These are phyloP conservation scores for Sabatieria punctata DNA, from an alignment of 2,888 invertebrate species.

Conservation along the genomic window DNA sequence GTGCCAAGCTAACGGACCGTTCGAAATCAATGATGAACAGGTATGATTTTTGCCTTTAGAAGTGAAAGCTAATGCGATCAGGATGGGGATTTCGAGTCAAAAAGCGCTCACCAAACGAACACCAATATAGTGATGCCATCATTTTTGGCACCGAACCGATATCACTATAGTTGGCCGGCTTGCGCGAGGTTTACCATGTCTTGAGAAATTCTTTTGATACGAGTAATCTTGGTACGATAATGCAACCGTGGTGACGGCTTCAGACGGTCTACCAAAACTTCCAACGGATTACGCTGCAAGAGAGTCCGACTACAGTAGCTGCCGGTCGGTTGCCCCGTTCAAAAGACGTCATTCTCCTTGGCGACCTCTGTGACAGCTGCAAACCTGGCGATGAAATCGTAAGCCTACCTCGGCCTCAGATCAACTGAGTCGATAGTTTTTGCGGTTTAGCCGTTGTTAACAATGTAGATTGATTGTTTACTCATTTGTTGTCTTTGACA, in stretches of 20 bases:
- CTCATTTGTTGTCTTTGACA: constrained; percentile 16
- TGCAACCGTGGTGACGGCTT: constrained; percentile 20
- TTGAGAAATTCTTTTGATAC: too few species aligned
- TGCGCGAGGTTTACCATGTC: too few species aligned
- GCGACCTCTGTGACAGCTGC: constrained; percentile 86
- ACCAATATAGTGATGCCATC: too few species aligned
- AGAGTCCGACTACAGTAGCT: constrained; percentile 90
- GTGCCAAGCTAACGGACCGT: constrained; percentile 87
- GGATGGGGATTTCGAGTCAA: too few species aligned
- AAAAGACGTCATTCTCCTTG: constrained; percentile 81
- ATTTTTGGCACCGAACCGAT: too few species aligned
- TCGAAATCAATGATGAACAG: constrained; percentile 88
- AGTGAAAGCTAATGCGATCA: neutral
- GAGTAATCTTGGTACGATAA: too few species aligned
- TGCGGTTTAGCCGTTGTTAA: neutral
- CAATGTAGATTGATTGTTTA: neutral
- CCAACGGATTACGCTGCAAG: constrained; percentile 90
- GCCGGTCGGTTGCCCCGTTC: constrained; percentile 92
- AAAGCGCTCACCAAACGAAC: too few species aligned
- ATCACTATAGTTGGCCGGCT: too few species aligned
- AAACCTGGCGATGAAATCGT: constrained; percentile 96
- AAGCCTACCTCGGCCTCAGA: constrained; percentile 15
- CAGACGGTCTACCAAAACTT: constrained; percentile 96
- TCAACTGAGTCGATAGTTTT: neutral
- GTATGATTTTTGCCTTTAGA: constrained; percentile 19